These are phyloP conservation scores for Cantharis lateralis DNA, from an alignment of 2,888 invertebrate species.

Conservation along the genomic window DNA sequence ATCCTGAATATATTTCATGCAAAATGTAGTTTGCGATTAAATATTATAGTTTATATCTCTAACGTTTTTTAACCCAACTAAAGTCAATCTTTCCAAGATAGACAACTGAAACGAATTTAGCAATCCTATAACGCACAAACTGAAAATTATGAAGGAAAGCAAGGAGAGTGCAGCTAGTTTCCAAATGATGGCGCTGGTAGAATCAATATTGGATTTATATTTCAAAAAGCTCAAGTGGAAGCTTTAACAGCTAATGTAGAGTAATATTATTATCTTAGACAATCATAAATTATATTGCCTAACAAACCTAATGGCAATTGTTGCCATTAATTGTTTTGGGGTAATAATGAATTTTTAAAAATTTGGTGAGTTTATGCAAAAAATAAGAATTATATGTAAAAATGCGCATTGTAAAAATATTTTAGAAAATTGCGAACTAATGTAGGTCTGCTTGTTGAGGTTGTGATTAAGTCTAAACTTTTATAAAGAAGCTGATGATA, in stretches of 20 bases:
- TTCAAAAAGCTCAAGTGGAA: neutral
- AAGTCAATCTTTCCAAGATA: neutral
- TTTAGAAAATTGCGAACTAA: neutral
- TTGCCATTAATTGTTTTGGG: neutral
- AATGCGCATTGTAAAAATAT: neutral
- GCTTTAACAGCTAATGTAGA: neutral
- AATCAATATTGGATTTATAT: neutral
- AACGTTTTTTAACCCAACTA: neutral
- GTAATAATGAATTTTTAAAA: neutral
- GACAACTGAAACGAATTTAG: neutral
- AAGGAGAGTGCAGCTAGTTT: neutral
- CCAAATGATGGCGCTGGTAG: neutral
- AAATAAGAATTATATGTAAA: too few species aligned
- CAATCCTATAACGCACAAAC: neutral
- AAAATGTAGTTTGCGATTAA: neutral
- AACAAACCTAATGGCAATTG: neutral
- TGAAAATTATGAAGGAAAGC: neutral
- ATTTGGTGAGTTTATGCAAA: too few species aligned
- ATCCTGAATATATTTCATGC: neutral
- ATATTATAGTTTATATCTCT: neutral
- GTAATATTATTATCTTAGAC: neutral
- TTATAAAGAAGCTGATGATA: constrained; percentile 34
- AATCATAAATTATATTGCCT: neutral
- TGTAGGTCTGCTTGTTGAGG: neutral
- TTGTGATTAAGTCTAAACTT: neutral